These are phyloP conservation scores for Ophraella communa DNA, from an alignment of 2,888 invertebrate genomes.

Conservation along the genomic window DNA sequence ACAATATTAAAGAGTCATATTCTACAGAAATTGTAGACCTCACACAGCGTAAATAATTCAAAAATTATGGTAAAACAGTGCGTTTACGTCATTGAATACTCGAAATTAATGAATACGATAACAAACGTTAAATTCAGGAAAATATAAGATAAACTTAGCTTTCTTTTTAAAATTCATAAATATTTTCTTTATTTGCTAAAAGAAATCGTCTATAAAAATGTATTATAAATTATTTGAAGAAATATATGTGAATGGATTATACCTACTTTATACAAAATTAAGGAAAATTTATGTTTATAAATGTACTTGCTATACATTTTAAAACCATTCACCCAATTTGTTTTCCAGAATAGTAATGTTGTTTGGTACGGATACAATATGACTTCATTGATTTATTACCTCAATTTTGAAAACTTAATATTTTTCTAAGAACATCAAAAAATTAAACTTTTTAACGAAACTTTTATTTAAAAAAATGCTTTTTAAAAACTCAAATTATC, in stretches of 20 bases:
- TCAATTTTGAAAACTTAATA: too few species aligned
- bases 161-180: neutral
- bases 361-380: too few species aligned
- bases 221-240: neutral
- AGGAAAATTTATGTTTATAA: too few species aligned
- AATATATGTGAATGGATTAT: neutral
- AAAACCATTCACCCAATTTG: too few species aligned
- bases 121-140: constrained; percentile 8
- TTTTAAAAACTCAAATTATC: too few species aligned
- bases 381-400: too few species aligned
- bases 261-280: too few species aligned
- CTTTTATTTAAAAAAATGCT: too few species aligned
- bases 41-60: constrained; percentile 22
- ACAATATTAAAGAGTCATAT: neutral
- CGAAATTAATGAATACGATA: constrained; percentile 17
- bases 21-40: constrained; percentile 19
- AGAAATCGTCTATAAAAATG: neutral
- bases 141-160: neutral
- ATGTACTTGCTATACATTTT: too few species aligned
- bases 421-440: too few species aligned
- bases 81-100: constrained; percentile 21
- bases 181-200: neutral
- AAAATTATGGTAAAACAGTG: constrained; percentile 24
- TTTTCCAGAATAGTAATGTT: too few species aligned
- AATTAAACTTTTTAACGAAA: too few species aligned